phyloP scores from a whole-genome alignment of 2,888 invertebrate genomes.

The Agrotis exclamationis region DNA sequence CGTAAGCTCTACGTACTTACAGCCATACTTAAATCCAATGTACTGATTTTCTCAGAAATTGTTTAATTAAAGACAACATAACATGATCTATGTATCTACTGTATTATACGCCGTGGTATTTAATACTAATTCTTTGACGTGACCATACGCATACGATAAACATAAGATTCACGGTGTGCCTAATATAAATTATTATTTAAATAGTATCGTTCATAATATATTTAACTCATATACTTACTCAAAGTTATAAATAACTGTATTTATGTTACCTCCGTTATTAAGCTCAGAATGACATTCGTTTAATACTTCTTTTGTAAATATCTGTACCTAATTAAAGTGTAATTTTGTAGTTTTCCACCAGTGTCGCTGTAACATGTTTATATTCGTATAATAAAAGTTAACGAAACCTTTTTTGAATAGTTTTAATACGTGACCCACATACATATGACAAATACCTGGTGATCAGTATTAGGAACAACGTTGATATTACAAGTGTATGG shows the following conservation, averaged over 20 bases:
- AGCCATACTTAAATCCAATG: conserved; percentile 56
- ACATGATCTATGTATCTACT: conserved; percentile 26
- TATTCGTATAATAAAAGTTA: conserved; percentile 87
- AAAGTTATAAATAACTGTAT: conserved; percentile 52
- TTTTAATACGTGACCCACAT: conserved; percentile 52
- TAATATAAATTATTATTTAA: conserved; percentile 61
- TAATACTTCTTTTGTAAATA: conserved; percentile 78
- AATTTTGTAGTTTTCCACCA: conserved; percentile 88
- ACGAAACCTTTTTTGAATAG: conserved; percentile 70
- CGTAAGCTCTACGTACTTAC: conserved; percentile 54
- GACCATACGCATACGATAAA: conserved; percentile 58
- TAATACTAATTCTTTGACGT: conserved; percentile 55
- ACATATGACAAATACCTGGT: background rate
- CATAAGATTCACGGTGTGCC: conserved; percentile 67
- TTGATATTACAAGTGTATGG: background rate
- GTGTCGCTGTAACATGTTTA: conserved; percentile 85
- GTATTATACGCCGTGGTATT: conserved; percentile 46
- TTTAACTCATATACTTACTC: conserved; percentile 48
- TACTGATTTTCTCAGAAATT: conserved; percentile 40
- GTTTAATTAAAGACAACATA: conserved; percentile 40
- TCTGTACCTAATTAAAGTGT: conserved; percentile 77
- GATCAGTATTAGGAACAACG: background rate
- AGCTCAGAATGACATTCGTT: conserved; percentile 64
- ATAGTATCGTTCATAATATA: conserved; percentile 50
- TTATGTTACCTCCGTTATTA: conserved; percentile 69